A percentile compares a stretch with the other conserved stretches of the same genome.
Evolutionary conservation across 2,888 invertebrate species (phyloP).

Genomic region (Hemaris fuciformis): DNA sequence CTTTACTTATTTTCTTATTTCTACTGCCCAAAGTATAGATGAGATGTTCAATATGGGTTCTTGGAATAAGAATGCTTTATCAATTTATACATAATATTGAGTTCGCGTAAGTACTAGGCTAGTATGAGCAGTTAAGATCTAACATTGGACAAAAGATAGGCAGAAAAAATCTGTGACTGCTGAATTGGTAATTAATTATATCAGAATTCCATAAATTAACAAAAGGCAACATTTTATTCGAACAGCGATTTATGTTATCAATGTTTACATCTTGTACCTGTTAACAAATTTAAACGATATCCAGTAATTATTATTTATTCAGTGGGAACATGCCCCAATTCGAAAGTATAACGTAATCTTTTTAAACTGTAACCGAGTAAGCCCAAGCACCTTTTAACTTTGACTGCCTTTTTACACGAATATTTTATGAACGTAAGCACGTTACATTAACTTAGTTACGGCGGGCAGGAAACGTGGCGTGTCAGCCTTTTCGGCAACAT

Average conservation of each 20-base stretch:
- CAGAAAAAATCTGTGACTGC: no score
- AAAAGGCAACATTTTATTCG: neutral
- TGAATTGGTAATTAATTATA: no score
- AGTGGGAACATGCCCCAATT: neutral
- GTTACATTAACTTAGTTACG: conserved; percentile 55
- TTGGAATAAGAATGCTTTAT: no score
- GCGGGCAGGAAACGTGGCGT: conserved; percentile 34
- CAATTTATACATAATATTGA: no score
- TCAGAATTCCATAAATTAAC: no score
- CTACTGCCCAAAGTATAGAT: no score
- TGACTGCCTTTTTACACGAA: conserved; percentile 32
- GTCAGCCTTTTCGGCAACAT: conserved; percentile 44
- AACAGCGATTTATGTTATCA: neutral
- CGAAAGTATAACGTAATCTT: neutral
- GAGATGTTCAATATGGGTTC: neutral
- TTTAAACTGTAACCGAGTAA: conserved; percentile 5
- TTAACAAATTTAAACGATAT: neutral
- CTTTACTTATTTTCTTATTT: neutral
- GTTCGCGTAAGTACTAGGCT: no score
- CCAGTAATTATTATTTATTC: neutral
- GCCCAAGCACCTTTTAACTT: conserved; percentile 6
- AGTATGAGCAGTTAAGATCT: no score
- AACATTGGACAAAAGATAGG: no score
- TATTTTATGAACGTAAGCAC: conserved; percentile 57
- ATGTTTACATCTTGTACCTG: neutral